Evolutionary conservation across 2,888 invertebrate genomes (phyloP).

Genomic region (Nemapogon koenigi): DNA sequence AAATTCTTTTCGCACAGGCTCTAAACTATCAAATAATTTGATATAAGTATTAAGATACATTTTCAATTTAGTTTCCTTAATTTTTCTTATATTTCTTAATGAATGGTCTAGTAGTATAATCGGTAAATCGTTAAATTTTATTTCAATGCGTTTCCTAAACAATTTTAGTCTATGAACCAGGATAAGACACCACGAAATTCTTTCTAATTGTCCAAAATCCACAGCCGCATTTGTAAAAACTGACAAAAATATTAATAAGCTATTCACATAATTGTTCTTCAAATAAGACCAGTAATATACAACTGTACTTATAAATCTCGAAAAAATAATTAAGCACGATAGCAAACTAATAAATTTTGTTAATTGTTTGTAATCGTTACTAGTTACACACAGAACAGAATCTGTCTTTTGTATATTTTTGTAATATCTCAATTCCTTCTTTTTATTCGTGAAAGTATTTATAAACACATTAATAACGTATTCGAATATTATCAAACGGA

Average conservation of each 20-base stretch:
- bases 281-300: not conserved
- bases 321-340: not conserved
- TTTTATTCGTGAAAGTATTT: not conserved
- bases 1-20: constrained; percentile 1
- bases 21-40: not conserved
- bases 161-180: not conserved
- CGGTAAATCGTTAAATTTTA: not conserved
- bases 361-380: not conserved
- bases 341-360: constrained; percentile 1
- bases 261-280: not conserved
- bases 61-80: not conserved
- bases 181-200: not conserved
- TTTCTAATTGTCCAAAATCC: constrained; percentile 2
- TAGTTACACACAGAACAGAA: not conserved
- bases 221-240: constrained; percentile 4
- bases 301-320: not conserved
- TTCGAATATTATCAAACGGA: not conserved
- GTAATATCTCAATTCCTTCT: not conserved
- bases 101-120: not conserved
- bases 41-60: constrained; percentile 1
- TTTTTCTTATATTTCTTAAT: not conserved
- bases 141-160: constrained; percentile 1
- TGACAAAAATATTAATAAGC: not conserved
- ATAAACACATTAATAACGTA: not conserved
- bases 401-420: not conserved